phyloP scores from a whole-genome alignment of 2,113 vertebrate species.

The Saccopteryx bilineata region DNA sequence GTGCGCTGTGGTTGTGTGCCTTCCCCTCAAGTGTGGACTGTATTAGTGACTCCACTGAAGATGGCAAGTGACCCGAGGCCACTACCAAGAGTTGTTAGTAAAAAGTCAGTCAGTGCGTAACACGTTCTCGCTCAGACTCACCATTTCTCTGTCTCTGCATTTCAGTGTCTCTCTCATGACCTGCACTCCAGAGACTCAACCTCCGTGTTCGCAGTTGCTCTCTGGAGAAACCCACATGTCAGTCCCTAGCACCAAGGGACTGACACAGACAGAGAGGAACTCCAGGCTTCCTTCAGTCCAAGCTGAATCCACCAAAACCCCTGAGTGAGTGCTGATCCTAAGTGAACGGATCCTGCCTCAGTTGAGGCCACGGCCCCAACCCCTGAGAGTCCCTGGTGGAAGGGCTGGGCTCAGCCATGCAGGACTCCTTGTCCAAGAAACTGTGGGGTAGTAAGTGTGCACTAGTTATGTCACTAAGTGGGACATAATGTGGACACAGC shows the following conservation, averaged over 20 bases:
- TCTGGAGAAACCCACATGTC: not conserved
- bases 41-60: not conserved
- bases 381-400: too few relatives aligned
- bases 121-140: not conserved
- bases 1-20: not conserved
- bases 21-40: not conserved
- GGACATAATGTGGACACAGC: not conserved
- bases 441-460: too few relatives aligned
- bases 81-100: not conserved
- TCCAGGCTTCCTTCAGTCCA: too few relatives aligned
- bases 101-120: not conserved
- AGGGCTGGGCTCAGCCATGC: not conserved
- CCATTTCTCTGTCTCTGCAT: not conserved
- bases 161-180: not conserved
- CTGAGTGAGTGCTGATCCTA: too few relatives aligned
- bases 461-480: not conserved
- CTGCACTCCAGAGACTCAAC: not conserved
- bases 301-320: not conserved
- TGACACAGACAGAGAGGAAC: not conserved
- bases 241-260: not conserved
- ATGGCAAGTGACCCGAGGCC: not conserved
- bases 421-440: too few relatives aligned
- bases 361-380: too few relatives aligned
- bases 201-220: not conserved
- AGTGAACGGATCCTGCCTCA: too few relatives aligned